Conservation (phyloP, 2,797 vertebrate genomes). For the Premnoplex brunnescens region DNA sequence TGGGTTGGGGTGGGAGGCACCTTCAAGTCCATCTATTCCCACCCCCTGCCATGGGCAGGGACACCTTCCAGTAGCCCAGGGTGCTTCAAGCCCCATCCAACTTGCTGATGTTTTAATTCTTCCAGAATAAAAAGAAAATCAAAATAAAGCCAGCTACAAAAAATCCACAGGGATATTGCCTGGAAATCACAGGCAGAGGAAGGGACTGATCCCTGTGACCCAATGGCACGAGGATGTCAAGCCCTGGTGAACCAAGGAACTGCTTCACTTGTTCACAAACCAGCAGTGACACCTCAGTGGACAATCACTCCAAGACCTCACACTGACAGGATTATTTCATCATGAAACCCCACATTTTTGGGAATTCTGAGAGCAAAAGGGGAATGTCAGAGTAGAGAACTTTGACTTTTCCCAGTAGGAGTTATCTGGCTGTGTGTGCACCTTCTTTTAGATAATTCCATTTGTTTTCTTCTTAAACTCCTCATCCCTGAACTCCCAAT, state of each 20-base stretch:
- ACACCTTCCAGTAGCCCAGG: background rate
- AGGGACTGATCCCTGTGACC: background rate
- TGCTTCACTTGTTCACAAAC: background rate
- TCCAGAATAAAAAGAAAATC: background rate
- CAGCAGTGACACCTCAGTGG: background rate
- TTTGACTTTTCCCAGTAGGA: background rate
- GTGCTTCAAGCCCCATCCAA: no score
- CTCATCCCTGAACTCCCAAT: background rate
- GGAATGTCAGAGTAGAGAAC: background rate
- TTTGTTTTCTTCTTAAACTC: background rate
- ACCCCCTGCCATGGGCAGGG: background rate
- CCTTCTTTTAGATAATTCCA: background rate
- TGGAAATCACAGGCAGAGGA: background rate
- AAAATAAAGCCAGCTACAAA: background rate
- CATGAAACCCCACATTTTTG: background rate
- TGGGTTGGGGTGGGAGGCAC: background rate
- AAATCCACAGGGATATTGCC: background rate
- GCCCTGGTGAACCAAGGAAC: background rate
- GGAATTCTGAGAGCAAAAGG: background rate
- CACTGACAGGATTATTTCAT: background rate
- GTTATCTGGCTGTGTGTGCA: background rate
- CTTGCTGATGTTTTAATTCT: background rate
- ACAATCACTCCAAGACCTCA: background rate
- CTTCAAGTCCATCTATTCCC: background rate
- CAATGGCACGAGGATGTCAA: background rate